Evolutionary conservation across 2,113 vertebrate species (phyloP), one percentile per base, ranked within the genome.

Genomic region (Oreochromis spilurus): DNA sequence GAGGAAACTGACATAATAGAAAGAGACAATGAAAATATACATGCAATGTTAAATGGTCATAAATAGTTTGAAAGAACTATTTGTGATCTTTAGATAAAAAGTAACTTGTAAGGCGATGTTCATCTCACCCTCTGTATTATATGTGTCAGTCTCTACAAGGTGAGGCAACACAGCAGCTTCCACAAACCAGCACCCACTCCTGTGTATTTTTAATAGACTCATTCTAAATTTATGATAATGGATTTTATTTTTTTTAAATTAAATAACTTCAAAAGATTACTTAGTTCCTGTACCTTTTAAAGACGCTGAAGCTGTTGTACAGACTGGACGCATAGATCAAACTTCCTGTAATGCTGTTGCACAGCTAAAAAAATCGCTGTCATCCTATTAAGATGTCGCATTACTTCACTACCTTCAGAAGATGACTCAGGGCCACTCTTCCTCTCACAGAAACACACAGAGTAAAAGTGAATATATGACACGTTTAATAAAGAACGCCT

Each of bases 341-440:
- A 40, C 2, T 0, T 70, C 2, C 36, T 70, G n/a, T 70, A 43
- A 70, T 40, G 34, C 19, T 0, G n/a, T 70, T 70, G 24, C 0
- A 43, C 38, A 43, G 21, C 21, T 70, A 24, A 17, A 45, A 14
- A 70, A 16, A 43, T 16, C 3, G 2, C 65, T 4, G 13, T 11
- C 1, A 14, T 67, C 36, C 7, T 21, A 24, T 40, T 40, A 43
- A 10, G 7, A 67, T 3, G 10, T 67, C 3, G 11, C 34, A 5
- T 67, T 45, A 45, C 9, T 72, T 72, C 67, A 48, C 67, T 29
- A 10, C 67, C 40, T 48, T 75, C 16, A 50, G 70, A 11, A 48
- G 43, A 77, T 13, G 26, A 77, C 26, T 50, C 6, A 1, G 26
- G 26, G 53, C 31, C 38, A 53, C n/a, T 21, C 3, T 53, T 67